Conservation (phyloP, 2,797 vertebrate species). For the Melanotaenia parkinsoni region DNA sequence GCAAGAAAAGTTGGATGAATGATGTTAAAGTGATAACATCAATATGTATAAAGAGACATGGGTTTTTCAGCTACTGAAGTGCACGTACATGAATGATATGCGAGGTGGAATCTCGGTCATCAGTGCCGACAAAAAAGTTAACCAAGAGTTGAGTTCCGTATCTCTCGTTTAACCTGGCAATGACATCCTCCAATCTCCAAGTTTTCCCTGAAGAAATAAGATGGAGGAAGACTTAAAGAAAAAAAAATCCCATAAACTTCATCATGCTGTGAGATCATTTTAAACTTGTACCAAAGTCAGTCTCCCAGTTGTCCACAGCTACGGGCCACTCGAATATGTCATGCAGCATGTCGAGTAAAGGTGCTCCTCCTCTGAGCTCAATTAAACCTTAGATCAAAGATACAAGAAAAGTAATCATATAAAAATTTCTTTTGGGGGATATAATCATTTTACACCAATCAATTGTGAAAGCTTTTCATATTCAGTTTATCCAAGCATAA, state of each 20-base stretch:
- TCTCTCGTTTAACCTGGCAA: constrained; percentile 89
- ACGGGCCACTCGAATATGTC: constrained; percentile 92
- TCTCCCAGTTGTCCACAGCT: constrained; percentile 87
- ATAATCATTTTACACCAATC: constrained; percentile 7
- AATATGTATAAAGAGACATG: background rate
- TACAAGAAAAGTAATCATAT: constrained; percentile 9
- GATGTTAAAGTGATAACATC: background rate
- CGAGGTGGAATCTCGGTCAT: constrained; percentile 91
- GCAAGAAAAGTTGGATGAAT: constrained; percentile 30
- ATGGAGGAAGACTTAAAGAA: background rate
- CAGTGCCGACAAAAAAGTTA: constrained; percentile 92
- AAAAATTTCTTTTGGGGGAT: background rate
- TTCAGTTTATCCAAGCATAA: background rate
- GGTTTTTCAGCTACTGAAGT: constrained; percentile 17
- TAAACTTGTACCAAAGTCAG: constrained; percentile 79
- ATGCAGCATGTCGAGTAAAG: constrained; percentile 86
- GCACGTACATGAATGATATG: constrained; percentile 95
- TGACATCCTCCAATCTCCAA: constrained; percentile 89
- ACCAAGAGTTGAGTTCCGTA: constrained; percentile 92
- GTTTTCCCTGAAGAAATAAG: constrained; percentile 75
- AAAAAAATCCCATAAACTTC: background rate
- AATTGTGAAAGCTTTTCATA: too few species aligned
- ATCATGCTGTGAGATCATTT: background rate
- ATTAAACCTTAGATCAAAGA: constrained; percentile 83
- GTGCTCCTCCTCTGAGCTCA: constrained; percentile 87